Conservation (phyloP, 2,888 invertebrate genomes). For the Caenorhabditis sp. region DNA sequence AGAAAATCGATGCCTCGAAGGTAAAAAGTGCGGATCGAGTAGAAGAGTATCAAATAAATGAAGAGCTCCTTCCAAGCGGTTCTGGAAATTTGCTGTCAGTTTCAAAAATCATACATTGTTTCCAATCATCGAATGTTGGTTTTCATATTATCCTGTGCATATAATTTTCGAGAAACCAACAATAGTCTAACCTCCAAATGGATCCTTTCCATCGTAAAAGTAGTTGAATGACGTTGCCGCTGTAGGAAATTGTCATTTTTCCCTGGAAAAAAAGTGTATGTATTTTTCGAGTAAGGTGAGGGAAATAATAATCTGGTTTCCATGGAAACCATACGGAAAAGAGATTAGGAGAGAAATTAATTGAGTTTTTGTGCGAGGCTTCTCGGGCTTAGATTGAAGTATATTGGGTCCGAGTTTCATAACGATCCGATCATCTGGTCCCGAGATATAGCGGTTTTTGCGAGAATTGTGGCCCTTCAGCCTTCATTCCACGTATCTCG, state of each 20-base stretch:
- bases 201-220: slow-evolving; percentile 72
- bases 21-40: slow-evolving; percentile 62
- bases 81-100: slow-evolving; percentile 13
- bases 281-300: too few species aligned
- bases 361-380: too few species aligned
- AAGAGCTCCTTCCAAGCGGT: slow-evolving; percentile 62
- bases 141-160: background rate
- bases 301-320: too few species aligned
- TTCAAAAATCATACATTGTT: background rate
- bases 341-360: too few species aligned
- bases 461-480: too few species aligned
- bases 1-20: slow-evolving; percentile 56
- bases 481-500: too few species aligned
- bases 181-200: slow-evolving; percentile 64
- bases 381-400: too few species aligned
- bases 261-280: too few species aligned
- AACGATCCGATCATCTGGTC: too few species aligned
- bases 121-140: slow-evolving; percentile 1
- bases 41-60: slow-evolving; percentile 62
- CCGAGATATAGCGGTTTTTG: too few species aligned
- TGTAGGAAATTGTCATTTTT: slow-evolving; percentile 70
- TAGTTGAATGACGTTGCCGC: slow-evolving; percentile 65
- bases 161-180: background rate
- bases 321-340: too few species aligned
- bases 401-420: too few species aligned